phyloP scores from a whole-genome alignment of 92 coral and sea anemone species.

The Montipora capitata region DNA sequence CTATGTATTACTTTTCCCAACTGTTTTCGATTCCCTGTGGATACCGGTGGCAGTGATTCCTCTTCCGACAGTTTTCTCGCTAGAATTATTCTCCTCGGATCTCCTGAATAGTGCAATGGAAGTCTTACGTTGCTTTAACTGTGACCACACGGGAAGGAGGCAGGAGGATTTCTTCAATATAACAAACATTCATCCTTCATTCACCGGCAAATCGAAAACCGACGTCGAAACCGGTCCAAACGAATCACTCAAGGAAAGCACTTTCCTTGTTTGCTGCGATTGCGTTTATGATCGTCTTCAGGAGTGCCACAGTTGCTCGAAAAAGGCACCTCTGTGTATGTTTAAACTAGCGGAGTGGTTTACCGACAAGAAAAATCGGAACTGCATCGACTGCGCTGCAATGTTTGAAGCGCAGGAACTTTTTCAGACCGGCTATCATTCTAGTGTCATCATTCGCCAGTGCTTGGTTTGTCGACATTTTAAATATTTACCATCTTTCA shows the following conservation, averaged over 20 bases:
- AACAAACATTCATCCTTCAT: constrained; percentile 81
- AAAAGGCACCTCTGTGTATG: constrained; percentile 93
- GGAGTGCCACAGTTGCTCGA: constrained; percentile 83
- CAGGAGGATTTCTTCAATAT: constrained; percentile 93
- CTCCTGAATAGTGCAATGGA: constrained; percentile 70
- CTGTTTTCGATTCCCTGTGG: background rate
- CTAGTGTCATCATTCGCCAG: constrained; percentile 87
- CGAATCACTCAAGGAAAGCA: constrained; percentile 73
- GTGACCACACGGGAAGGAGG: constrained; percentile 85
- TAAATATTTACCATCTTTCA: constrained; percentile 93
- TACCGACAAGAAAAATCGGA: constrained; percentile 79
- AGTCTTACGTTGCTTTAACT: constrained; percentile 93
- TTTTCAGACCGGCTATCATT: constrained; percentile 83
- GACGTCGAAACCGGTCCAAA: constrained; percentile 59
- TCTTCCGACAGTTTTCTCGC: background rate
- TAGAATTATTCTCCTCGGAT: background rate
- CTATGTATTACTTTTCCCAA: constrained; percentile 28
- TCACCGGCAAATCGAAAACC: constrained; percentile 64
- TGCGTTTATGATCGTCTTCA: constrained; percentile 98
- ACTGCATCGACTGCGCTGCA: constrained; percentile 94
- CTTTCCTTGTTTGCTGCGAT: constrained; percentile 89
- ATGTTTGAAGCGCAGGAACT: constrained; percentile 81
- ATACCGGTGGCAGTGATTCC: background rate
- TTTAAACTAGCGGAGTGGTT: constrained; percentile 98
- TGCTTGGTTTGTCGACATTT: constrained; percentile 94